These are phyloP conservation scores for Trialeurodes vaporariorum DNA, from an alignment of 1,140 invertebrate genomes.

Conservation along the genomic window DNA sequence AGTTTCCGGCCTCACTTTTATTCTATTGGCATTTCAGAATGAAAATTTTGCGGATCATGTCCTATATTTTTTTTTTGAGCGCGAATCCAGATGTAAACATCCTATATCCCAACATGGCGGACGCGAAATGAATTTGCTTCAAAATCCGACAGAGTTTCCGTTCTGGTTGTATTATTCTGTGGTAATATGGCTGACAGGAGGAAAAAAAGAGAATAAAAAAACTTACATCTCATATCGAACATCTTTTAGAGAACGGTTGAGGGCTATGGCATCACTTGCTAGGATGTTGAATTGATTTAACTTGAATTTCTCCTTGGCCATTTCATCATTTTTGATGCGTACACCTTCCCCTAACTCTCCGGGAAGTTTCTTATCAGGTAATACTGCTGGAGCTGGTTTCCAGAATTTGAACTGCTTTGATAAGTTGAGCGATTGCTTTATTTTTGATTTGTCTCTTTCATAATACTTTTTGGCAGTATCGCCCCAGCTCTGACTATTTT, in stretches of 20 bases:
- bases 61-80: no score
- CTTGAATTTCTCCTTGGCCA: constrained; percentile 89
- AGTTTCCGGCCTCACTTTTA: no score
- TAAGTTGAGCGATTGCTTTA: constrained; percentile 33
- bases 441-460: constrained; percentile 16
- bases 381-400: constrained; percentile 54
- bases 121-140: no score
- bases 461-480: constrained; percentile 14
- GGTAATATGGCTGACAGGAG: no score
- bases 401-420: constrained; percentile 50
- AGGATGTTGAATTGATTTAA: constrained; percentile 97
- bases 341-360: constrained; percentile 88
- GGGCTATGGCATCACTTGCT: constrained; percentile 93
- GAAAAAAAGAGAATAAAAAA: background rate
- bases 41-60: no score
- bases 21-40: no score
- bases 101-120: no score
- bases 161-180: no score
- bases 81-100: no score
- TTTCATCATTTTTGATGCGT: constrained; percentile 66
- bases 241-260: constrained; percentile 91
- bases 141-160: no score
- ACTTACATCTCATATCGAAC: constrained; percentile 81
- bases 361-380: constrained; percentile 51
- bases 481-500: constrained; percentile 22